Conservation (phyloP, 1,140 invertebrate genomes). For the Hypothenemus hampei region DNA sequence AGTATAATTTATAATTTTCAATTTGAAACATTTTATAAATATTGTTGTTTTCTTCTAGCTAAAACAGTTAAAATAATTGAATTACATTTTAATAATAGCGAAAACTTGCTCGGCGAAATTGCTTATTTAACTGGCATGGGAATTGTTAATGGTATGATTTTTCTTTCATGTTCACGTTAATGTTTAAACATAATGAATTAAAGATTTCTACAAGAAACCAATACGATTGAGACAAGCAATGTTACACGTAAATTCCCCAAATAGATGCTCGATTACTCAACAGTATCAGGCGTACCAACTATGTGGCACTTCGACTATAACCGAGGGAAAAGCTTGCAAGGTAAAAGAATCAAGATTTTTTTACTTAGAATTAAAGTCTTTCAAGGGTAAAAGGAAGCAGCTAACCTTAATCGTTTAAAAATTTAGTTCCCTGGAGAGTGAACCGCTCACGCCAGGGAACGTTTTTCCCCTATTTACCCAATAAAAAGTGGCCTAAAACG, state of each 20-base stretch:
- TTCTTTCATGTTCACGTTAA: neutral
- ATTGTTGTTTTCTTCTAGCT: slow-evolving; percentile 20
- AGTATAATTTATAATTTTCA: neutral
- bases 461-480: slow-evolving; percentile 10
- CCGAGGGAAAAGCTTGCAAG: slow-evolving; percentile 44
- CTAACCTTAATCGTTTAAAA: slow-evolving; percentile 8
- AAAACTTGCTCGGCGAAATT: slow-evolving; percentile 34
- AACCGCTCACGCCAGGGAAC: slow-evolving; percentile 5
- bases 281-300: slow-evolving; percentile 29
- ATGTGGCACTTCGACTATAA: slow-evolving; percentile 41
- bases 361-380: neutral
- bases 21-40: neutral
- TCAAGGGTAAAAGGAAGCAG: neutral
- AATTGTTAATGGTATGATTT: slow-evolving; percentile 38
- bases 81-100: slow-evolving; percentile 36
- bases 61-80: slow-evolving; percentile 34
- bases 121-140: slow-evolving; percentile 43
- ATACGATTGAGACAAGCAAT: slow-evolving; percentile 37
- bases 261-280: slow-evolving; percentile 35
- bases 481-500: slow-evolving; percentile 3
- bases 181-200: slow-evolving; percentile 5
- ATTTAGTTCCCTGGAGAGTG: slow-evolving; percentile 6
- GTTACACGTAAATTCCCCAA: slow-evolving; percentile 35
- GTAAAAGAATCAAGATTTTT: slow-evolving; percentile 18
- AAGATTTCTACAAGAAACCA: slow-evolving; percentile 40